A percentile compares a stretch with the other conserved stretches of the same genome.
Conservation (phyloP, 2,888 invertebrate species). For the Ceraclea dissimilis region DNA sequence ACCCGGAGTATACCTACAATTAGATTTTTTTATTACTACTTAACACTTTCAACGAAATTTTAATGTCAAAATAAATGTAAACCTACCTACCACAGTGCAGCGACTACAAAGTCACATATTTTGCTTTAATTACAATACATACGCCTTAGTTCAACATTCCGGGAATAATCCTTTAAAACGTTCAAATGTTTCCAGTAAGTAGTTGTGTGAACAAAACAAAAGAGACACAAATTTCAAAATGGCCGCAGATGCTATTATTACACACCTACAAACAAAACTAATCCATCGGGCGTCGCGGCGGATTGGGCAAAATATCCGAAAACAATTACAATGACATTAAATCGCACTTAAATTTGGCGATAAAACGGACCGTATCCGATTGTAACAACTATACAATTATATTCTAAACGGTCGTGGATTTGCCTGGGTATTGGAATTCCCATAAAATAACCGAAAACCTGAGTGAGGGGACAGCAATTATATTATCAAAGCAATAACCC, state of each 20-base stretch:
- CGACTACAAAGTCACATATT: no score
- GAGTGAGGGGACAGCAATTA: not conserved
- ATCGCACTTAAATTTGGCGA: constrained; percentile 10
- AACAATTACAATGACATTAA: constrained; percentile 23
- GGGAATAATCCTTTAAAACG: not conserved
- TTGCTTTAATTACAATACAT: no score
- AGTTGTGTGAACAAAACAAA: not conserved
- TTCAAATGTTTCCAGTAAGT: not conserved
- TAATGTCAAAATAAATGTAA: no score
- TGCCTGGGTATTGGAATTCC: not conserved
- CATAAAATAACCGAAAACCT: constrained; percentile 2
- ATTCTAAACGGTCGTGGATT: not conserved
- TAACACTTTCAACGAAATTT: no score
- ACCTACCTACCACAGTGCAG: no score
- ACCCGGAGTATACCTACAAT: no score
- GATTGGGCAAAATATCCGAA: constrained; percentile 15
- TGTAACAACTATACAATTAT: not conserved
- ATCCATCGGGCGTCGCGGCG: constrained; percentile 3
- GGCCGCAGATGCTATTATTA: not conserved
- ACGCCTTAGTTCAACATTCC: no score
- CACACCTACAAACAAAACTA: constrained; percentile 1
- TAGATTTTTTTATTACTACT: no score
- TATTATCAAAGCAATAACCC: no score
- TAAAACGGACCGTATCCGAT: not conserved
- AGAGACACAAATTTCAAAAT: not conserved